phyloP scores from a whole-genome alignment of 2,797 vertebrate species.

The Rhinogobio ventralis region DNA sequence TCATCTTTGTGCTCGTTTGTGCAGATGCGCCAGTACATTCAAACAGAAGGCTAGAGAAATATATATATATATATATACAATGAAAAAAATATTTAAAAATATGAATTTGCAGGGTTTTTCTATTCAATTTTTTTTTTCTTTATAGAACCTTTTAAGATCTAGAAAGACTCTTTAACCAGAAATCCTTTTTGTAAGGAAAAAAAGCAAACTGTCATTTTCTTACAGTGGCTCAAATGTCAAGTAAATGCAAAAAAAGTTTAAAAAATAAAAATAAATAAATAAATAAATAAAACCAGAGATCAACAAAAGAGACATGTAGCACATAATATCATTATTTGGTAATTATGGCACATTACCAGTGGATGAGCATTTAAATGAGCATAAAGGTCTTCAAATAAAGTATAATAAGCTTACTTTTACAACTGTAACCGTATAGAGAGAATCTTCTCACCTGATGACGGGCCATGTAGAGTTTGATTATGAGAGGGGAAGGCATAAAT shows the following conservation, averaged over 20 bases:
- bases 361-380: background rate
- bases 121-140: background rate
- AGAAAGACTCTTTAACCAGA: background rate
- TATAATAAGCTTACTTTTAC: background rate
- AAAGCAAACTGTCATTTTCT: background rate
- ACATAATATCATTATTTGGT: background rate
- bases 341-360: background rate
- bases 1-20: background rate
- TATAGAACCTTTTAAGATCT: background rate
- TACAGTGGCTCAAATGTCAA: background rate
- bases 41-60: background rate
- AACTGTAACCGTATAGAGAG: constrained; percentile 24
- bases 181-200: background rate
- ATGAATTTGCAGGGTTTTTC: background rate
- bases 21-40: background rate
- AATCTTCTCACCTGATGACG: constrained; percentile 60
- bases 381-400: background rate
- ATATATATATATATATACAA: background rate
- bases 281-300: no score
- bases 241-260: background rate
- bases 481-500: constrained; percentile 70
- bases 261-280: background rate
- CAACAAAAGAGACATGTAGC: background rate
- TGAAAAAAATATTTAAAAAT: background rate
- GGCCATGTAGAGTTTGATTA: constrained; percentile 71